Base-by-base conservation (phyloP, 2,888 invertebrate genomes). In the Philopedon plagiatum region DNA sequence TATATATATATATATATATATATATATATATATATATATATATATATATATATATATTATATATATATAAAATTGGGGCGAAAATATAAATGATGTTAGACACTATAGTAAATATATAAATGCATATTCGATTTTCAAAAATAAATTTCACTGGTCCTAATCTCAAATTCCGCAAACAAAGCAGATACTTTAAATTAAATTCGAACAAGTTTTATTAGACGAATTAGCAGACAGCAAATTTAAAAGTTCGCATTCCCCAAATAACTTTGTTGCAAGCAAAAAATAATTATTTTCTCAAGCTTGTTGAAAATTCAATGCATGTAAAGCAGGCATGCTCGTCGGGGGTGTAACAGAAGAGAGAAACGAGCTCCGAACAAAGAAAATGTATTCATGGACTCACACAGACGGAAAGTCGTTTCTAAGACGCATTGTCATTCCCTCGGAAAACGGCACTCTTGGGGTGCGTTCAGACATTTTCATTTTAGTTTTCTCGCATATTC, bases 341-440 rank as follows among this genome's bases (percentile, higher is more conserved):
- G 58, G 61, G 75, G 74, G 73, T 74, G 64, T 63, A 46, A 64
- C 46, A 67, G 77, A 73, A 75, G 77, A 77, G 77, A 78, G 78
- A 79, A 78, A 71, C 66, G 66, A 61, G 56, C 62, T 19, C 58
- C 79, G 83, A 83, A 84, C 84, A 84, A 83, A 83, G 84, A 84
- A 84, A 82, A 82, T 82, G 81, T 82, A 82, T 82, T 81, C 82
- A 82, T 81, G 80, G 80, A 79, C 78, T 79, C 78, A 79, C 80
- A 79, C 77, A 79, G 82, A 81, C 81, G 81, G 81, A 79, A 81
- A 81, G 82, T 80, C 82, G 81, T 82, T 82, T 82, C 83, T 81
- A 85, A 86, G 86, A 86, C 85, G 85, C 86, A 86, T 86, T 86
- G 86, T 86, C 85, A 83, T 85, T 84, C 81, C 81, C 80, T 79